Conservation (phyloP, 2,888 invertebrate species). For the Trissolcus brochymenae region DNA sequence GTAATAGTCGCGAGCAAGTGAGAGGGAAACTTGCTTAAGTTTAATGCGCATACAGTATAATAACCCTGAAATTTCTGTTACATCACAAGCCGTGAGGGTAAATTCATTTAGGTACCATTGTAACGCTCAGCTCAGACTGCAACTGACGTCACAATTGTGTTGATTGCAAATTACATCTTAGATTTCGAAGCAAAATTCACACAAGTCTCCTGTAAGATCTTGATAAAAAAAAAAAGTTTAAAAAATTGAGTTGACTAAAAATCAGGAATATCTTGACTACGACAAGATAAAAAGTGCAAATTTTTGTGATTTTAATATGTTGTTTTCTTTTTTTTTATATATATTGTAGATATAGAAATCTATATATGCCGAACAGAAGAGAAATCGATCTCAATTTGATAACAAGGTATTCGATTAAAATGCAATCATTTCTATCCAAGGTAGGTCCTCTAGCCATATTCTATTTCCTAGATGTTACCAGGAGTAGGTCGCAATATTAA, state of each 20-base stretch:
- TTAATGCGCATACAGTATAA: slow-evolving; percentile 12
- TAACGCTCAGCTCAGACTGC: too few relatives aligned
- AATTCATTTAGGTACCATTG: slow-evolving; percentile 10
- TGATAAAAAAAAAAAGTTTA: too few relatives aligned
- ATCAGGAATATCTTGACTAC: too few relatives aligned
- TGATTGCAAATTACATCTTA: too few relatives aligned
- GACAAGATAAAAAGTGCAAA: too few relatives aligned
- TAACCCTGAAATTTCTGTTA: slow-evolving; percentile 22
- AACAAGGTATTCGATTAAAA: slow-evolving; percentile 54
- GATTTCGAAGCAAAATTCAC: too few relatives aligned
- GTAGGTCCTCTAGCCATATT: slow-evolving; percentile 32
- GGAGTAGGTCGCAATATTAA: slow-evolving; percentile 52
- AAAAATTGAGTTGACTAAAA: too few relatives aligned
- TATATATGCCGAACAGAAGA: slow-evolving; percentile 3
- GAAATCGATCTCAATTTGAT: slow-evolving; percentile 52
- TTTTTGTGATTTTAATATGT: too few relatives aligned
- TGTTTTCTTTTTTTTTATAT: too few relatives aligned
- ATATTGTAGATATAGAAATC: background rate
- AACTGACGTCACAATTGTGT: background rate
- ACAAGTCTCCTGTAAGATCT: too few relatives aligned
- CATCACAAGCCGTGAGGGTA: slow-evolving; percentile 6
- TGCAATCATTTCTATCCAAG: slow-evolving; percentile 48
- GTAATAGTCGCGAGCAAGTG: slow-evolving; percentile 13
- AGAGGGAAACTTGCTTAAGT: slow-evolving; percentile 9
- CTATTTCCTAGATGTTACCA: slow-evolving; percentile 44